Evolutionary conservation across 2,113 vertebrate genomes (phyloP).

Genomic region (Ochotona princeps): DNA sequence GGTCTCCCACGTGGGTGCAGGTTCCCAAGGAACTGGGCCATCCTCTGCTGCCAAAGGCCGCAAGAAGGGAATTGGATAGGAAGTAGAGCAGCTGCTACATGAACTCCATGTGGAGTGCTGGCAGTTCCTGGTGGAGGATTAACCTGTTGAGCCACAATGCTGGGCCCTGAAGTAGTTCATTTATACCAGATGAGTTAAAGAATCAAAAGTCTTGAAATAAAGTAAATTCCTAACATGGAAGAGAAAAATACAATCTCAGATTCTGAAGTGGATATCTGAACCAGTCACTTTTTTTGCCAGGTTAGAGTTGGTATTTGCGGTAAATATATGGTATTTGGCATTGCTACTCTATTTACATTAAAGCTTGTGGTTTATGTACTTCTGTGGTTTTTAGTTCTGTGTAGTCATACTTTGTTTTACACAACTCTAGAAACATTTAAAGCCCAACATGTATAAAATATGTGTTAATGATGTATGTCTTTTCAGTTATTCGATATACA

Average conservation of each 20-base stretch:
- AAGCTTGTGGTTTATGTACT: background rate
- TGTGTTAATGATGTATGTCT: background rate
- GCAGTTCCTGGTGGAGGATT: no score
- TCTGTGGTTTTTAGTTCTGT: constrained; percentile 9
- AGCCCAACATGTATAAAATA: background rate
- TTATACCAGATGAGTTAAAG: constrained; percentile 36
- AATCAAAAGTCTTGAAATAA: constrained; percentile 38
- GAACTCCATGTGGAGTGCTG: no score
- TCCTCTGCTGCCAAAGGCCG: no score
- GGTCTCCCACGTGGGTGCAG: no score
- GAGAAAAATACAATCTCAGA: background rate
- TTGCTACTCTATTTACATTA: background rate
- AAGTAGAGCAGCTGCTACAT: no score
- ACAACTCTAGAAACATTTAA: background rate
- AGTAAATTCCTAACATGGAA: constrained; percentile 53
- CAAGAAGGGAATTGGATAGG: no score
- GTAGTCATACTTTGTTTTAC: background rate
- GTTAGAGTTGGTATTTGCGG: background rate
- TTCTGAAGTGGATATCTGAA: constrained; percentile 38
- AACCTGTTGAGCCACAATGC: no score
- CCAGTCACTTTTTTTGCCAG: background rate
- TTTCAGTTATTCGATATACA: background rate
- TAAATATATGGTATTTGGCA: background rate
- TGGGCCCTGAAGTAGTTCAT: background rate
- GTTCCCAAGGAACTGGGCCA: no score